phyloP scores from a whole-genome alignment of 2,888 invertebrate species.

The Cephus rjabovi region DNA sequence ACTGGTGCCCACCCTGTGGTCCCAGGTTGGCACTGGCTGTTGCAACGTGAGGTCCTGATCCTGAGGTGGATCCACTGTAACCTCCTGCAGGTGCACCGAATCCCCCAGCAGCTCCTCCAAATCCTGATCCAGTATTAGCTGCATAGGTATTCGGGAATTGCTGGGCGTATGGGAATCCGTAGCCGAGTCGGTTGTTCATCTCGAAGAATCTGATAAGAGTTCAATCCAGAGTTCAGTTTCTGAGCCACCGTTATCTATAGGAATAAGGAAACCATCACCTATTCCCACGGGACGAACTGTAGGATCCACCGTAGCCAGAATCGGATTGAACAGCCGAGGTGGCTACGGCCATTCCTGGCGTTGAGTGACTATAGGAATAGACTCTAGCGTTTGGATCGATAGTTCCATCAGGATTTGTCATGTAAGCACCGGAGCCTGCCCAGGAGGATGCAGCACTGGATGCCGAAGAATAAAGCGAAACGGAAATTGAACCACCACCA shows the following conservation, averaged over 20 bases:
- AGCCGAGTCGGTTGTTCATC: constrained; percentile 28
- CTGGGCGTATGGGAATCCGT: constrained; percentile 15
- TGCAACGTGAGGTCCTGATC: constrained; percentile 30
- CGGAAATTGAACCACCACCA: constrained; percentile 22
- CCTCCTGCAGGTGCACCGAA: neutral
- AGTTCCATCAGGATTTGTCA: constrained; percentile 30
- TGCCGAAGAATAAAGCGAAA: constrained; percentile 17
- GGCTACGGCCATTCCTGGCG: constrained; percentile 20
- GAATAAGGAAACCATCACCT: constrained; percentile 32
- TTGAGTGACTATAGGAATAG: constrained; percentile 31
- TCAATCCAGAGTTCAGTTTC: neutral
- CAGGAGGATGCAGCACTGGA: constrained; percentile 18
- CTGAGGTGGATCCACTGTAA: constrained; percentile 7
- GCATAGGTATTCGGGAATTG: constrained; percentile 10
- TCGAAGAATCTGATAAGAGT: constrained; percentile 27
- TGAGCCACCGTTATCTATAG: neutral
- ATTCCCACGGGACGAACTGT: constrained; percentile 21
- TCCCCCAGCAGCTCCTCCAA: neutral
- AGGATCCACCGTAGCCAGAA: constrained; percentile 24
- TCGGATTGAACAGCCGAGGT: constrained; percentile 20
- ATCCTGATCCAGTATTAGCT: neutral
- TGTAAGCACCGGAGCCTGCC: constrained; percentile 34
- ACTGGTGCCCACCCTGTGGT: constrained; percentile 48
- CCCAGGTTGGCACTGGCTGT: constrained; percentile 41
- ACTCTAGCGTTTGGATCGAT: constrained; percentile 30